phyloP scores from a whole-genome alignment of 1,140 invertebrate genomes.

The Epicauta chinensis region DNA sequence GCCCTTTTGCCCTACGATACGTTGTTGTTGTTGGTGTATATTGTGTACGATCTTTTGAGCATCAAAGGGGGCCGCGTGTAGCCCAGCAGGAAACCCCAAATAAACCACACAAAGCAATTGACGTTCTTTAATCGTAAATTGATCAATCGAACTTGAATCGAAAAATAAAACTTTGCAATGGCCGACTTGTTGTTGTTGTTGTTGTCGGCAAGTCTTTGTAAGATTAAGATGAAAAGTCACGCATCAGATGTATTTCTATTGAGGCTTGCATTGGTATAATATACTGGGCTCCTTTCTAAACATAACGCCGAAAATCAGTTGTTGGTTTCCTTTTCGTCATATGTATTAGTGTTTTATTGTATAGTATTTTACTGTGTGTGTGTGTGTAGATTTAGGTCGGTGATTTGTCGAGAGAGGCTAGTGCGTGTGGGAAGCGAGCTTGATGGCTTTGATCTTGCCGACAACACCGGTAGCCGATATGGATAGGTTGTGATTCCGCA shows the following conservation, averaged over 20 bases:
- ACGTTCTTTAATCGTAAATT: slow-evolving; percentile 23
- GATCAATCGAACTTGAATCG: slow-evolving; percentile 21
- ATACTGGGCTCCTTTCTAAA: slow-evolving; percentile 17
- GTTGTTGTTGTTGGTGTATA: no score
- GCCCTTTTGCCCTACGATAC: no score
- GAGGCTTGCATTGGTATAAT: slow-evolving; percentile 15
- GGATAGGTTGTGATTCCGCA: slow-evolving; percentile 8
- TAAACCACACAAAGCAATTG: slow-evolving; percentile 22
- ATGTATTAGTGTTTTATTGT: no score
- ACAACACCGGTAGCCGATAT: slow-evolving; percentile 13
- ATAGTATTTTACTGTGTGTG: no score
- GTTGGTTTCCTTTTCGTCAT: slow-evolving; percentile 15
- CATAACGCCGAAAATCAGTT: slow-evolving; percentile 15
- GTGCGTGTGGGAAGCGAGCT: slow-evolving; percentile 21
- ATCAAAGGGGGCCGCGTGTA: no score
- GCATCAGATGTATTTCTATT: slow-evolving; percentile 23
- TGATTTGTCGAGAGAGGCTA: slow-evolving; percentile 10
- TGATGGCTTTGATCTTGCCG: slow-evolving; percentile 21
- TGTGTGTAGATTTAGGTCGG: slow-evolving; percentile 12
- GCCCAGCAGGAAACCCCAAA: slow-evolving; percentile 1
- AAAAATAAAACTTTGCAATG: slow-evolving; percentile 23
- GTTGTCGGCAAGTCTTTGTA: slow-evolving; percentile 21
- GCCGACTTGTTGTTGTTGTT: not conserved
- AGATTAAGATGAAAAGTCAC: slow-evolving; percentile 24
- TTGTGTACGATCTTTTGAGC: no score